A percentile compares a stretch with the other conserved stretches of the same genome.
Conservation (phyloP, 2,797 vertebrate species). For the Catostomus latipinnis region DNA sequence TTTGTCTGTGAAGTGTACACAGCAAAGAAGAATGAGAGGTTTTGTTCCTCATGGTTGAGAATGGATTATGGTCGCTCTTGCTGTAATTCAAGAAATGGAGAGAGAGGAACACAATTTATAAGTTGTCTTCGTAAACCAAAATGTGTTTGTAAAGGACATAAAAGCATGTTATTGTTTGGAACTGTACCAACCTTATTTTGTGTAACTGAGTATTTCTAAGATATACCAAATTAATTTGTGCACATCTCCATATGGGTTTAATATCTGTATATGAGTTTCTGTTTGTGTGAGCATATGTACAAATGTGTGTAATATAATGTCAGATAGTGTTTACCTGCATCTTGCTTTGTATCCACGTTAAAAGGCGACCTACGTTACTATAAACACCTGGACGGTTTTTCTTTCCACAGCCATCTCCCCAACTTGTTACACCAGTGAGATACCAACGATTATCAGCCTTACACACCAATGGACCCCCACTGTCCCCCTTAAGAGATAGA, state of each 20-base stretch:
- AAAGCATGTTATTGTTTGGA: neutral
- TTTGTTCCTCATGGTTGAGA: neutral
- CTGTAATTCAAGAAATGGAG: slow-evolving; percentile 31
- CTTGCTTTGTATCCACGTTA: slow-evolving; percentile 82
- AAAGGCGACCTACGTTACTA: slow-evolving; percentile 74
- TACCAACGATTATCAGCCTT: slow-evolving; percentile 76
- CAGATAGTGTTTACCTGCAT: slow-evolving; percentile 80
- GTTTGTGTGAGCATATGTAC: neutral
- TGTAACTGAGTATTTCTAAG: neutral
- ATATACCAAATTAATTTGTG: neutral
- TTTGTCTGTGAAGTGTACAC: neutral
- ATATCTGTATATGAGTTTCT: neutral
- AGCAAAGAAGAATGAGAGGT: neutral
- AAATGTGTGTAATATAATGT: neutral
- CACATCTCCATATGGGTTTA: neutral
- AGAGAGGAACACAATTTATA: neutral
- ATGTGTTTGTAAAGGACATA: neutral
- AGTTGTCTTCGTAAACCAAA: neutral
- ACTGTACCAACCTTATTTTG: neutral
- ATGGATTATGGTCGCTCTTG: slow-evolving; percentile 25
- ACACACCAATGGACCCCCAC: slow-evolving; percentile 85
- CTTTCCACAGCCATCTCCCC: slow-evolving; percentile 84
- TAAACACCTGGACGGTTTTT: slow-evolving; percentile 82
- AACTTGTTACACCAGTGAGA: slow-evolving; percentile 83
- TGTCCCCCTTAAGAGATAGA: slow-evolving; percentile 79